Evolutionary conservation across 2,888 invertebrate species (phyloP).

Genomic region (Drosophila yooni): DNA sequence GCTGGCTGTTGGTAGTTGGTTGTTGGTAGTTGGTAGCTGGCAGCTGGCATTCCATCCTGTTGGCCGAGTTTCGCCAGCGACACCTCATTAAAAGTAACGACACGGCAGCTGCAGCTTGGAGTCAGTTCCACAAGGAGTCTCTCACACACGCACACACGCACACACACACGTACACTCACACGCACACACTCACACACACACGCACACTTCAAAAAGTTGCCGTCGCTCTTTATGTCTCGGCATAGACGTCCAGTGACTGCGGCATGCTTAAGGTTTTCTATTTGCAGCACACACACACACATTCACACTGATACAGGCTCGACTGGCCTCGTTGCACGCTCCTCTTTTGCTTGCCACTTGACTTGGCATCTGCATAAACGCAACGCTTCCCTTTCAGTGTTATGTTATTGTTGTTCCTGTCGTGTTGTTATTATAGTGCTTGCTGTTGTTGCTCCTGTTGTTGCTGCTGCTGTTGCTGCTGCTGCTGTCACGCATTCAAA

Average conservation of each 20-base stretch:
- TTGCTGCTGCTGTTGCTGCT: conserved; percentile 18
- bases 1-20: conserved; percentile 54
- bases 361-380: conserved; percentile 77
- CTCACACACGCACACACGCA: conserved; percentile 22
- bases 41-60: conserved; percentile 38
- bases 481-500: conserved; percentile 56
- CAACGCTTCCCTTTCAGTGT: conserved; percentile 53
- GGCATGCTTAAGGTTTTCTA: conserved; percentile 57
- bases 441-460: conserved; percentile 21
- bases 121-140: conserved; percentile 30
- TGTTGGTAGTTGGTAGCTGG: conserved; percentile 52
- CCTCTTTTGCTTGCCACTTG: conserved; percentile 64
- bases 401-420: conserved; percentile 29
- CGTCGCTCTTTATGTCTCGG: neutral
- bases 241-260: conserved; percentile 18
- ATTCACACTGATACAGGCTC: conserved; percentile 7
- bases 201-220: conserved; percentile 10
- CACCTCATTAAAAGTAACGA: conserved; percentile 82
- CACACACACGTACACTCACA: neutral
- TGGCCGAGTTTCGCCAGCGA: conserved; percentile 72
- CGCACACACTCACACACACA: conserved; percentile 6
- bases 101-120: conserved; percentile 51
- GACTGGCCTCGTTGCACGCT: conserved; percentile 69
- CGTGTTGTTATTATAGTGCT: conserved; percentile 32
- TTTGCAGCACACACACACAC: conserved; percentile 34